A percentile compares a stretch with the other conserved stretches of the same genome.
Conservation (phyloP, 2,113 vertebrate genomes). For the Phylloscopus trochiloides region DNA sequence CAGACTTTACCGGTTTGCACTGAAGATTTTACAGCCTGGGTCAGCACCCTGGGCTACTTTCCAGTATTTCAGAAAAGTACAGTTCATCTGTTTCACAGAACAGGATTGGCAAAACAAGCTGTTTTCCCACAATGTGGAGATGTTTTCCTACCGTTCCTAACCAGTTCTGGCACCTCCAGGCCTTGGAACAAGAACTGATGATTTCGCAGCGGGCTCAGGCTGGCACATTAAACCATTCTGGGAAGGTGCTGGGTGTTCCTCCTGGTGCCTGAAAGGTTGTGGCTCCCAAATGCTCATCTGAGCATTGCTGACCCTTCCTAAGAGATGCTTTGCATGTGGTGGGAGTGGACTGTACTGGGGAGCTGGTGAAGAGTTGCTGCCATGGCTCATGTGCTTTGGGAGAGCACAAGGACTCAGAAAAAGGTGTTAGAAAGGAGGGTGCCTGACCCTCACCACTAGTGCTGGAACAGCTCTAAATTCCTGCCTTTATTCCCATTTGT, state of each 20-base stretch:
- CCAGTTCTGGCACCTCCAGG: not conserved
- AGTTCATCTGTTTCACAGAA: not conserved
- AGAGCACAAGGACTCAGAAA: not conserved
- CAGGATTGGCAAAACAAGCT: not conserved
- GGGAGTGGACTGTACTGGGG: fast-evolving
- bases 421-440: not conserved
- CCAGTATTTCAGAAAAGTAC: not conserved
- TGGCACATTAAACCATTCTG: not conserved
- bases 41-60: not conserved
- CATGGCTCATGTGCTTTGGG: not conserved
- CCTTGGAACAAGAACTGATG: not conserved
- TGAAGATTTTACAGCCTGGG: not conserved
- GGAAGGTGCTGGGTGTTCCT: not conserved
- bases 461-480: not conserved
- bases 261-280: not conserved
- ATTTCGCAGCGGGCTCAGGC: not conserved
- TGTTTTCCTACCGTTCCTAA: not conserved
- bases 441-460: fast-evolving
- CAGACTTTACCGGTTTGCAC: not conserved
- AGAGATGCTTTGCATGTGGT: not conserved
- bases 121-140: slow-evolving; percentile 12
- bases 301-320: not conserved
- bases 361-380: not conserved
- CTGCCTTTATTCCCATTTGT: not conserved
- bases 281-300: not conserved